Evolutionary conservation across 2,888 invertebrate genomes (phyloP).

Genomic region (Himalopsyche tibetana): DNA sequence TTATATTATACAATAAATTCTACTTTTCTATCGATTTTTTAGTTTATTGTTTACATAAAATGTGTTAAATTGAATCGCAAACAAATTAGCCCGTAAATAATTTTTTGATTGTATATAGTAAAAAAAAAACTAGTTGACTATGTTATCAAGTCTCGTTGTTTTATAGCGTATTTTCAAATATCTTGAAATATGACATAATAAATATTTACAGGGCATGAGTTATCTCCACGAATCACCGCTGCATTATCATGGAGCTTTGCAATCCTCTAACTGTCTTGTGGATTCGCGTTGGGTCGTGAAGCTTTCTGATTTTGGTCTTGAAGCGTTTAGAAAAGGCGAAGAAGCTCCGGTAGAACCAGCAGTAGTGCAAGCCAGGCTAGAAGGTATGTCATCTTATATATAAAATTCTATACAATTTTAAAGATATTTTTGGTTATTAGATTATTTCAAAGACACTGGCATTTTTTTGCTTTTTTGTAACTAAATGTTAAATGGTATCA

Average conservation of each 20-base stretch:
- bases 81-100: too few relatives aligned
- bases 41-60: too few relatives aligned
- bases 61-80: too few relatives aligned
- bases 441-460: background rate
- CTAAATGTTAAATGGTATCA: too few relatives aligned
- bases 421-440: background rate
- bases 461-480: too few relatives aligned
- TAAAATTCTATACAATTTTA: background rate
- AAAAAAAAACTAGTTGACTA: too few relatives aligned
- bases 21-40: too few relatives aligned
- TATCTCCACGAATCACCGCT: conserved; percentile 93
- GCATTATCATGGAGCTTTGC: conserved; percentile 90
- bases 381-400: conserved; percentile 77
- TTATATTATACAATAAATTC: too few relatives aligned
- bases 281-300: conserved; percentile 97
- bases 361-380: conserved; percentile 81
- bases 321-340: conserved; percentile 89
- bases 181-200: background rate
- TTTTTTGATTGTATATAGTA: too few relatives aligned
- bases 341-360: conserved; percentile 80
- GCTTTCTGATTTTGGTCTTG: conserved; percentile 92
- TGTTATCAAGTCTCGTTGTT: background rate
- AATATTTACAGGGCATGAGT: conserved; percentile 85
- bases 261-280: conserved; percentile 94
- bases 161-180: background rate